Conservation (phyloP, 2,113 vertebrate species). For the Gallinago undulata region DNA sequence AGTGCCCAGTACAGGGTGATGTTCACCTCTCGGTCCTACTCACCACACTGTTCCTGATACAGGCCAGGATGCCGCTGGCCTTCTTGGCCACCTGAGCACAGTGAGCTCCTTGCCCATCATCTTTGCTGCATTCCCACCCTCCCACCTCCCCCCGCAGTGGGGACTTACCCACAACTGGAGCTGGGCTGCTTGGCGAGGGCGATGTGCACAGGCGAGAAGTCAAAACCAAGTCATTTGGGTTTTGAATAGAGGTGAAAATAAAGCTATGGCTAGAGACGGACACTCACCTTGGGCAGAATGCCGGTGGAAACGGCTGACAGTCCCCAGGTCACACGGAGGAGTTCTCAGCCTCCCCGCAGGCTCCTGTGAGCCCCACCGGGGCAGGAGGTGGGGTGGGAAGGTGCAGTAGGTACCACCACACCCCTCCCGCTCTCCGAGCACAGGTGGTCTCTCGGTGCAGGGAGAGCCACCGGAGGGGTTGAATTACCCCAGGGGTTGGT, state of each 20-base stretch:
- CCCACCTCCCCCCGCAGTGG: too few relatives aligned
- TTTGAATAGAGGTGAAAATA: not conserved
- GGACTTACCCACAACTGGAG: too few relatives aligned
- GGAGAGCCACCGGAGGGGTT: not conserved
- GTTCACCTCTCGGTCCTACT: too few relatives aligned
- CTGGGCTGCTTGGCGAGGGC: too few relatives aligned
- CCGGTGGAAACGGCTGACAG: not conserved
- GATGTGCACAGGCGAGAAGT: not conserved
- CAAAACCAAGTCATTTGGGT: not conserved
- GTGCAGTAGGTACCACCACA: not conserved
- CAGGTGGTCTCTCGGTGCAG: not conserved
- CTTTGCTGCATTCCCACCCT: too few relatives aligned
- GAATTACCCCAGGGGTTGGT: not conserved
- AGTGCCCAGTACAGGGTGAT: too few relatives aligned
- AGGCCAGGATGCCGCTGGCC: too few relatives aligned
- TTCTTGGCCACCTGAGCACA: too few relatives aligned
- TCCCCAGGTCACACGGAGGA: not conserved
- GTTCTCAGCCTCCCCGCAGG: not conserved
- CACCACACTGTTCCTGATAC: too few relatives aligned
- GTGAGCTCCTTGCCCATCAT: too few relatives aligned
- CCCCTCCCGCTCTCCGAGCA: not conserved
- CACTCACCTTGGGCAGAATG: not conserved
- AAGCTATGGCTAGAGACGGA: not conserved
- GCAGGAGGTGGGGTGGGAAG: not conserved
- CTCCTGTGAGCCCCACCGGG: not conserved